Evolutionary conservation across 2,797 vertebrate species (phyloP), one percentile per base, ranked within the genome.

Genomic region (Decapterus maruadsi): DNA sequence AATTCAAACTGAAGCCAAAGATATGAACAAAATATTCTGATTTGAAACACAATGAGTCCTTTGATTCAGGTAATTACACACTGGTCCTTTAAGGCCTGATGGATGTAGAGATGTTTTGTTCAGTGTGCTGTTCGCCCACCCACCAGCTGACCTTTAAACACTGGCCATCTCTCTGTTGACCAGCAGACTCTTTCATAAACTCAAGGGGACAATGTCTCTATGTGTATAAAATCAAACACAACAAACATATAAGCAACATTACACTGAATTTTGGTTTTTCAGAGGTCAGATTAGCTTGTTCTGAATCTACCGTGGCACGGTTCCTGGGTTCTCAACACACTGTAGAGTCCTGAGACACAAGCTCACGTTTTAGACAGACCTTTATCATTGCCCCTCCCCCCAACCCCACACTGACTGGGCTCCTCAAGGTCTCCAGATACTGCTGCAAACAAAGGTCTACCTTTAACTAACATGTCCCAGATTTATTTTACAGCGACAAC

Each of bases 91-190:
- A 17, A 74, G 59, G 14, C 34, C 53, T 2, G 2, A 7, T 29
- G 57, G 68, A 73, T 45, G 46, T 34, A 71, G 62, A 75, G 50
- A 62, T 16, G 58, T 72, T 81, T 69, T 68, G 34, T 78, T 79
- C 42, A 22, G 8, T 64, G 64, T 57, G 50, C 64, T 40, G 31
- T 56, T 72, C 80, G 62, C 59, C 81, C 64, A 31, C 73, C 72
- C 54, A 67, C 68, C 22, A 8, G 36, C 67, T 88, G 80, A 87
- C 80, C 77, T 87, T 86, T 82, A 77, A 75, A 84, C 58, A 84
- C 56, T 65, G 16, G 0, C 57, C 45, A 56, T 56, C 68, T 72
- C 57, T 57, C 10, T 77, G 65, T 74, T 68, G 68, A 65, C 60
- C 63, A 38, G 79, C 68, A 77, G 53, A 59, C 58, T 67, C 64